A percentile compares a stretch with the other conserved stretches of the same genome.
Conservation (phyloP, 92 coral and sea anemone species). For the Palythoa caribaeorum region DNA sequence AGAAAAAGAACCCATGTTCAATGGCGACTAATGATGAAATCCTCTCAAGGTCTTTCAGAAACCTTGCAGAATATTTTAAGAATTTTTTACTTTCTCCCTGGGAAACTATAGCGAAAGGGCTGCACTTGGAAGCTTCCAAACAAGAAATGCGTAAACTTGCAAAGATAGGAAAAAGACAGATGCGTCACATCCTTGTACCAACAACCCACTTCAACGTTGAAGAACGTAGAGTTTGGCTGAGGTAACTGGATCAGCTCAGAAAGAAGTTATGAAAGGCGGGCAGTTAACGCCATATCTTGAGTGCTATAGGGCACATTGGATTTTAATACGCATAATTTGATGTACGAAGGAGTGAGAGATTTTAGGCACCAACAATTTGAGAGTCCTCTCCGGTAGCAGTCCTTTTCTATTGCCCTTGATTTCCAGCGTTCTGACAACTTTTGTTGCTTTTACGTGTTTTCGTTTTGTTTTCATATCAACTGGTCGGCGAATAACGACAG, state of each 20-base stretch:
- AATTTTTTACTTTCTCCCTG: neutral
- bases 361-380: too few relatives aligned
- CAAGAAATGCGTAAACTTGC: neutral
- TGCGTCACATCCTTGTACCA: neutral
- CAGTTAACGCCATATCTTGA: neutral
- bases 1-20: conserved; percentile 76
- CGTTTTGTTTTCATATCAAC: too few relatives aligned
- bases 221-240: neutral
- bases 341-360: neutral
- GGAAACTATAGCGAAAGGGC: neutral
- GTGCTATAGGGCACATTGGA: neutral
- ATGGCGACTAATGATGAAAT: conserved; percentile 22
- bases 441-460: too few relatives aligned
- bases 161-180: neutral
- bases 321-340: too few relatives aligned
- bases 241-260: neutral
- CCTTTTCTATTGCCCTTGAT: too few relatives aligned
- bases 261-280: neutral
- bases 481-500: too few relatives aligned
- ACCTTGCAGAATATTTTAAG: neutral
- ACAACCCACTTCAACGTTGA: neutral
- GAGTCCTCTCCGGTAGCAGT: too few relatives aligned
- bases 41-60: neutral
- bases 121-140: conserved; percentile 7
- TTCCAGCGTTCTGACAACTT: too few relatives aligned